A percentile compares a stretch with the other conserved stretches of the same genome.
These are phyloP conservation scores for Troides aeacus DNA, from an alignment of 2,888 invertebrate species.

Conservation along the genomic window DNA sequence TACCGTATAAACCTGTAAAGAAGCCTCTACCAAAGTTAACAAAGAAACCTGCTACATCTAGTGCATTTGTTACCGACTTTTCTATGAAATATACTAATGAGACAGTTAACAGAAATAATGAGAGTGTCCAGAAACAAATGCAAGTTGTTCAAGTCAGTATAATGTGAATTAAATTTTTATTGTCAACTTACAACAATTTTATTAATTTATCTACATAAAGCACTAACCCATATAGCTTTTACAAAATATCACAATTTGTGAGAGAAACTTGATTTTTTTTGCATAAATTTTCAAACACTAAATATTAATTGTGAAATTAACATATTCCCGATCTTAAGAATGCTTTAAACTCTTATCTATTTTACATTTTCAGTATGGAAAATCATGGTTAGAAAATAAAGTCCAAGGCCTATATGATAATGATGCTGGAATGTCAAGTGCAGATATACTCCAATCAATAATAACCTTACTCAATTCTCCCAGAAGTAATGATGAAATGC, in stretches of 20 bases:
- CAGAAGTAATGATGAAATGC: slow-evolving; percentile 83
- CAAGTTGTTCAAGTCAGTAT: slow-evolving; percentile 53
- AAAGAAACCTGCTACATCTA: slow-evolving; percentile 57
- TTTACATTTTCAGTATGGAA: slow-evolving; percentile 73
- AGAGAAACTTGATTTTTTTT: neutral
- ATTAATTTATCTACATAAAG: no score
- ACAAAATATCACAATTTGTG: no score
- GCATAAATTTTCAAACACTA: neutral
- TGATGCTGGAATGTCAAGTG: slow-evolving; percentile 72
- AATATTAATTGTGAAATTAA: neutral
- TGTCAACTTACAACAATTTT: no score
- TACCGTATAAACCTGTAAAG: slow-evolving; percentile 62
- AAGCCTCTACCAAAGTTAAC: slow-evolving; percentile 64
- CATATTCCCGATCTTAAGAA: neutral
- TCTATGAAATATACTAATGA: slow-evolving; percentile 69
- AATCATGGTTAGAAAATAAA: slow-evolving; percentile 76
- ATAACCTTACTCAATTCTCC: slow-evolving; percentile 81
- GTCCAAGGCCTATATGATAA: slow-evolving; percentile 73
- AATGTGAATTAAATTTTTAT: no score
- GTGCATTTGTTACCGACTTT: slow-evolving; percentile 69
- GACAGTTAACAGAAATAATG: slow-evolving; percentile 32
- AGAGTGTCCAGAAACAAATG: slow-evolving; percentile 39
- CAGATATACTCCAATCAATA: slow-evolving; percentile 81
- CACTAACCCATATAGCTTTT: no score
- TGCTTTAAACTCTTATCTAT: neutral